phyloP scores from a whole-genome alignment of 2,888 invertebrate genomes.

The Drosophila robusta region DNA sequence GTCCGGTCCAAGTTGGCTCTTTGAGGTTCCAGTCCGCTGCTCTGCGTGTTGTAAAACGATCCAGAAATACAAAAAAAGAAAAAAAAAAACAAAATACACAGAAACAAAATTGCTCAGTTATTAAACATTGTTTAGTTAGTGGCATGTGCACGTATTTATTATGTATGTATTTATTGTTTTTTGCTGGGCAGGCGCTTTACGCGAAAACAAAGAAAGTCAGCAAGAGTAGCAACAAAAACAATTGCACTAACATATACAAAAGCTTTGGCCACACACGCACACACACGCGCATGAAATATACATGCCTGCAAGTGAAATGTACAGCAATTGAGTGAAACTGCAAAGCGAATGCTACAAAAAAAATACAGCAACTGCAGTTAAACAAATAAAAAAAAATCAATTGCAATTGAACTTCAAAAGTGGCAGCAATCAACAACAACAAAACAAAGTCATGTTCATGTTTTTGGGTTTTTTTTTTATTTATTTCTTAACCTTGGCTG shows the following conservation, averaged over 20 bases:
- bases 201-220: conserved; percentile 50
- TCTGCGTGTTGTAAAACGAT: conserved; percentile 86
- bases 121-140: conserved; percentile 16
- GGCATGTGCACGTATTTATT: conserved; percentile 8
- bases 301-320: conserved; percentile 36
- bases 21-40: conserved; percentile 99
- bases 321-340: conserved; percentile 51
- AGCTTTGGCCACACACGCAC: conserved; percentile 23
- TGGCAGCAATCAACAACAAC: conserved; percentile 37
- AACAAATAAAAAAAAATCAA: conserved; percentile 70
- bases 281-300: conserved; percentile 5
- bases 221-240: conserved; percentile 53
- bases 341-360: conserved; percentile 18
- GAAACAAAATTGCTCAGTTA: conserved; percentile 4
- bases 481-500: conserved; percentile 61
- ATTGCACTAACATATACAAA: conserved; percentile 34
- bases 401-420: conserved; percentile 76
- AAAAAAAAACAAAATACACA: too few relatives aligned
- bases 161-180: conserved; percentile 17
- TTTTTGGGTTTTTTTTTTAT: conserved; percentile 1
- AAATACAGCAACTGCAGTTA: conserved; percentile 40
- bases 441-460: conserved; percentile 25
- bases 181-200: conserved; percentile 15
- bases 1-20: conserved; percentile 99
- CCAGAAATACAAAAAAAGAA: too few relatives aligned